Percentiles rank a stretch among this genome's conserved stretches.
phyloP scores from a whole-genome alignment of 2,797 vertebrate genomes.

The Mus caroli region DNA sequence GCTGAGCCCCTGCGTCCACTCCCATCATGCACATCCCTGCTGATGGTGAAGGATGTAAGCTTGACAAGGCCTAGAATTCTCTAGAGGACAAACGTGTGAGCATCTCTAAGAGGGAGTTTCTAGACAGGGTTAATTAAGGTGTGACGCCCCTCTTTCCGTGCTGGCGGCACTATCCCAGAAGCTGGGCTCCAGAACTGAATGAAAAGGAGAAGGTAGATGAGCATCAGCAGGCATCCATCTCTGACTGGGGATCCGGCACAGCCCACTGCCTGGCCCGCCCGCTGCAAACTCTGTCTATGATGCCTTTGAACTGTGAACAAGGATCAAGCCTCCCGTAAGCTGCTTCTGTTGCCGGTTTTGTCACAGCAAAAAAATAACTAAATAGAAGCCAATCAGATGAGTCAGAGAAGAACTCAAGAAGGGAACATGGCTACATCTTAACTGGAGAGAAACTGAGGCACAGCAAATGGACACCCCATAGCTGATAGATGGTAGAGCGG shows the following conservation, averaged over 20 bases:
- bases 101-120: neutral
- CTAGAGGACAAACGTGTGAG: too few relatives aligned
- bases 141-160: neutral
- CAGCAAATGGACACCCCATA: accelerated
- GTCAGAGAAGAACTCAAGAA: neutral
- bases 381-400: neutral
- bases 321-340: neutral
- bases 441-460: constrained; percentile 22
- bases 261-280: accelerated
- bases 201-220: neutral
- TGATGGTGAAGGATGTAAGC: neutral
- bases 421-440: neutral
- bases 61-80: neutral
- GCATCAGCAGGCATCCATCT: too few relatives aligned
- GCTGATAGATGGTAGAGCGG: neutral
- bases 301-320: neutral
- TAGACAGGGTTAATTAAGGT: neutral
- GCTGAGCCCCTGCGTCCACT: neutral
- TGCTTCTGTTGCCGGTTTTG: neutral
- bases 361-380: neutral
- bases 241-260: neutral
- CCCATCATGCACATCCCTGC: neutral
- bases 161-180: neutral
- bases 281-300: neutral
- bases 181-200: neutral